Evolutionary conservation across 2,888 invertebrate genomes (phyloP).

Genomic region (Strigamia crassipes): DNA sequence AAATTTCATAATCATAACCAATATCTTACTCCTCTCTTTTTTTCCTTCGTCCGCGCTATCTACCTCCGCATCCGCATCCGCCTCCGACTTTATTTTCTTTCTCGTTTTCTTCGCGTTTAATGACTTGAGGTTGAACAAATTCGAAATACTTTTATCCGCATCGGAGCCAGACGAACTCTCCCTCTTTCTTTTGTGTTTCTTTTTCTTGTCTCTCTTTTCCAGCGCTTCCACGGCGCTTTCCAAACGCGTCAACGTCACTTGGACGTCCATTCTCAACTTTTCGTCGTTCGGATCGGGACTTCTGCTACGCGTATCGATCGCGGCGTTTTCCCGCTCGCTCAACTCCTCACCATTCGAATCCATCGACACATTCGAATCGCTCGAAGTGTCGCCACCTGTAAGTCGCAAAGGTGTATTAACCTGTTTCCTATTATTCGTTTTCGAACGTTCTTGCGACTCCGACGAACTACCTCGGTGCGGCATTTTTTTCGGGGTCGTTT

Average conservation of each 20-base stretch:
- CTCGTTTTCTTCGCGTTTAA: constrained; percentile 46
- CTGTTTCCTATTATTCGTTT: constrained; percentile 50
- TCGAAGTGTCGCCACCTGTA: constrained; percentile 34
- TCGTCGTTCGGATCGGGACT: constrained; percentile 17
- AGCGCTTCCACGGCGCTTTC: background rate
- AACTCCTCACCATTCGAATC: constrained; percentile 51
- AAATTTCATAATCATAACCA: background rate
- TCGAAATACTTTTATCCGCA: constrained; percentile 49
- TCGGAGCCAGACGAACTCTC: constrained; percentile 52
- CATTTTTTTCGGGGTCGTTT: constrained; percentile 2
- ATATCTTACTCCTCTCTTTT: background rate
- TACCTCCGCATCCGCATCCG: background rate
- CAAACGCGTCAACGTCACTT: background rate
- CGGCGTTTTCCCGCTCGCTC: constrained; percentile 48
- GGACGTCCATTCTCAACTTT: constrained; percentile 19
- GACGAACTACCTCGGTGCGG: background rate
- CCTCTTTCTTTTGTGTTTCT: constrained; percentile 41
- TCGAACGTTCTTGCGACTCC: background rate
- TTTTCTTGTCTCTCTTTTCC: constrained; percentile 46
- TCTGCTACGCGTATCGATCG: constrained; percentile 29
- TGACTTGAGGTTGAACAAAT: background rate
- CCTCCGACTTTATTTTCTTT: background rate
- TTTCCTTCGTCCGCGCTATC: background rate
- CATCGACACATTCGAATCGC: constrained; percentile 48
- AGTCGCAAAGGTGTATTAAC: constrained; percentile 54